Conservation (phyloP, 2,888 invertebrate species). For the Dynastes hyllus region DNA sequence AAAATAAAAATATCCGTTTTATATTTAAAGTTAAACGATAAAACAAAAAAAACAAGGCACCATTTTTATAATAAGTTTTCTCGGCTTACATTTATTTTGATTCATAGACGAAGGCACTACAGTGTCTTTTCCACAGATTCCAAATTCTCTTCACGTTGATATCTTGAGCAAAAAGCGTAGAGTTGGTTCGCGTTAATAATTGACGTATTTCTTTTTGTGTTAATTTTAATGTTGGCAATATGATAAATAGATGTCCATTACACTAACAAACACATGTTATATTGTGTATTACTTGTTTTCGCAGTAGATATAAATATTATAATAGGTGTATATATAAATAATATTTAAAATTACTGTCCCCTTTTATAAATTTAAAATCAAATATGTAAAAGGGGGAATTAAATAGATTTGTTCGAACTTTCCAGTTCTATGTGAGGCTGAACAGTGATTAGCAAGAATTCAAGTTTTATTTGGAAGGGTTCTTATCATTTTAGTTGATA, state of each 20-base stretch:
- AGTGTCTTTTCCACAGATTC: conserved; percentile 5
- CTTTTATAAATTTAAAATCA: background rate
- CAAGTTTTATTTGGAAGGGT: no score
- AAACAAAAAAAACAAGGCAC: conserved; percentile 32
- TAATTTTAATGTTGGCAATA: conserved; percentile 13
- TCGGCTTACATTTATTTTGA: conserved; percentile 21
- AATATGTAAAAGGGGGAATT: no score
- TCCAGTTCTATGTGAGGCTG: no score
- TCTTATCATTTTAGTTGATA: no score
- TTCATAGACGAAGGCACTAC: conserved; percentile 27
- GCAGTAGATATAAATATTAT: conserved; percentile 6
- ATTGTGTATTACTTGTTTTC: background rate
- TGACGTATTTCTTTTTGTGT: conserved; percentile 19
- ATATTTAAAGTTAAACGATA: conserved; percentile 10
- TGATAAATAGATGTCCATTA: background rate
- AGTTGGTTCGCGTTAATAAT: conserved; percentile 4
- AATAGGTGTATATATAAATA: conserved; percentile 9
- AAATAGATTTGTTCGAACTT: no score
- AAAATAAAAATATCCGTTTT: conserved; percentile 14
- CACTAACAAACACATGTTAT: no score
- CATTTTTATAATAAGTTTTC: conserved; percentile 11
- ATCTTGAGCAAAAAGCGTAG: conserved; percentile 36
- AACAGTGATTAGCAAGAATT: no score
- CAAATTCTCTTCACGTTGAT: conserved; percentile 2
- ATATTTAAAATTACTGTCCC: conserved; percentile 5